These are phyloP conservation scores for Zaprionus camerounensis DNA, from an alignment of 1,140 invertebrate genomes.

Conservation along the genomic window DNA sequence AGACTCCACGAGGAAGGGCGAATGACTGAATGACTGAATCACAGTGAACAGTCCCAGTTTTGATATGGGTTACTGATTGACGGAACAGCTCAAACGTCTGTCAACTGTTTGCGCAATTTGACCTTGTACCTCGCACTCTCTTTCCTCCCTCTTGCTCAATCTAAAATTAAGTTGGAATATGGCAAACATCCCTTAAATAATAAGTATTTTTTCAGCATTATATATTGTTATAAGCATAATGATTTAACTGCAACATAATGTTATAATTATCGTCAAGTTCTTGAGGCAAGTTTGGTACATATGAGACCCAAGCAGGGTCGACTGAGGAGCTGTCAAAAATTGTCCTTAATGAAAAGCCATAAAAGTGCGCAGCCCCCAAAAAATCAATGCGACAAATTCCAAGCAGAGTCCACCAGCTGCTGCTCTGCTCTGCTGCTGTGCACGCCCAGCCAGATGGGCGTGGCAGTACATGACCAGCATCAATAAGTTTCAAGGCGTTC, in stretches of 20 bases:
- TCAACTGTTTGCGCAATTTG: constrained; percentile 2
- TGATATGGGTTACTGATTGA: constrained; percentile 1
- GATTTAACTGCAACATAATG: neutral
- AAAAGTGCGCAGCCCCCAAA: constrained; percentile 59
- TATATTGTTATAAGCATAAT: neutral
- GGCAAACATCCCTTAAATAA: neutral
- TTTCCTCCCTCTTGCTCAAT: neutral
- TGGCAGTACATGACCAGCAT: constrained; percentile 73
- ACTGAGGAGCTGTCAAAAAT: constrained; percentile 64
- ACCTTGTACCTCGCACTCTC: neutral
- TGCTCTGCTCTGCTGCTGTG: constrained; percentile 19
- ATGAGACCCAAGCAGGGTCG: constrained; percentile 16
- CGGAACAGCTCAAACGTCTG: neutral
- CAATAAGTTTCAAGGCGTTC: constrained; percentile 60
- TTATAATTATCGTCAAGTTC: constrained; percentile 11
- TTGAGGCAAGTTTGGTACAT: constrained; percentile 12
- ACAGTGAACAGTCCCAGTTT: neutral
- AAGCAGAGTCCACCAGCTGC: constrained; percentile 55
- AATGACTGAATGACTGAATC: neutral
- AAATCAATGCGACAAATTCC: constrained; percentile 62
- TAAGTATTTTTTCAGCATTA: neutral
- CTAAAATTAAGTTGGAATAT: neutral
- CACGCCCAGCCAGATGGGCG: constrained; percentile 26
- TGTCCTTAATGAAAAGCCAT: constrained; percentile 72
- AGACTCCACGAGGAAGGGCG: neutral